Percentiles rank a stretch among this genome's conserved stretches.
These are phyloP conservation scores for Punctoribates punctum DNA, from an alignment of 2,888 invertebrate genomes.

Conservation along the genomic window DNA sequence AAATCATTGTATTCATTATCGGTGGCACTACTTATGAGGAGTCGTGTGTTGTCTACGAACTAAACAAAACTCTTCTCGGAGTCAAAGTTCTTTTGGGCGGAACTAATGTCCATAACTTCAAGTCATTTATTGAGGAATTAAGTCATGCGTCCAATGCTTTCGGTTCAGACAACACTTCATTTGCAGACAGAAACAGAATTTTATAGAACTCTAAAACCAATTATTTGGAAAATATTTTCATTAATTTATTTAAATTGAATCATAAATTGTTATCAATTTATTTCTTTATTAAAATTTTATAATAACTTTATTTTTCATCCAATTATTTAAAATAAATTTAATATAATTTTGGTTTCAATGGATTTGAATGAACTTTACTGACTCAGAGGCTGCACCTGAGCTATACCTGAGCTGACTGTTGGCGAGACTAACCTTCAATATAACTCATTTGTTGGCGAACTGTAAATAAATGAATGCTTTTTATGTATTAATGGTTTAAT, in stretches of 20 bases:
- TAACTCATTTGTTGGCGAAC: too few species aligned
- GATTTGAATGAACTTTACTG: too few species aligned
- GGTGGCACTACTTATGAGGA: constrained; percentile 98
- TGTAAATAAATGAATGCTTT: too few species aligned
- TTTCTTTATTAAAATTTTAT: too few species aligned
- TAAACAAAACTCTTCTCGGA: constrained; percentile 71
- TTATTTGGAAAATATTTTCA: not conserved
- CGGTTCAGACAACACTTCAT: not conserved
- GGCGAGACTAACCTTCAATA: too few species aligned
- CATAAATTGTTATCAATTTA: not conserved
- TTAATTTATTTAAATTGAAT: not conserved
- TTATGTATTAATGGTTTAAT: too few species aligned
- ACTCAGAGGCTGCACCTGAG: too few species aligned
- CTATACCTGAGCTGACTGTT: too few species aligned
- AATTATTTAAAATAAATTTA: too few species aligned
- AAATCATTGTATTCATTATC: constrained; percentile 92
- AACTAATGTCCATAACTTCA: constrained; percentile 77
- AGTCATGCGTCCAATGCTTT: constrained; percentile 25
- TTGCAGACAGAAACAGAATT: not conserved
- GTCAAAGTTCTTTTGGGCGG: constrained; percentile 80
- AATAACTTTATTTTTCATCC: too few species aligned
- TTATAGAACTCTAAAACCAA: not conserved
- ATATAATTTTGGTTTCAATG: too few species aligned
- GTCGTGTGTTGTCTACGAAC: constrained; percentile 73
- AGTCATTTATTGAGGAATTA: constrained; percentile 44